Conservation (phyloP, 2,113 vertebrate species). For the Petroica traversi region DNA sequence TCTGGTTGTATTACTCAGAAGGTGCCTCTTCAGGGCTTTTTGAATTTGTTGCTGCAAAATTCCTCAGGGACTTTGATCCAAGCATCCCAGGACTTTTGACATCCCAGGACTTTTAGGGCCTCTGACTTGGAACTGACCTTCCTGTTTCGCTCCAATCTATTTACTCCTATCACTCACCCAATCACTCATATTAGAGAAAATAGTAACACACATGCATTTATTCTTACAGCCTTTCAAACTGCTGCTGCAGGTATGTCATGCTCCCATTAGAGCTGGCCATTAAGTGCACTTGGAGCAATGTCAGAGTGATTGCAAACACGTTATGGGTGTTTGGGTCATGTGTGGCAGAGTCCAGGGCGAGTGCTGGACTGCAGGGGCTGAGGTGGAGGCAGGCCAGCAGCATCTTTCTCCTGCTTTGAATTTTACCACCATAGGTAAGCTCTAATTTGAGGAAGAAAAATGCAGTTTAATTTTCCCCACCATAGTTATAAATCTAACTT, state of each 20-base stretch:
- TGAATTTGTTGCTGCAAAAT: background rate
- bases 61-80: background rate
- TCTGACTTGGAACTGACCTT: background rate
- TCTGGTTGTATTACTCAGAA: background rate
- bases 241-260: background rate
- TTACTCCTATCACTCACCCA: background rate
- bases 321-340: background rate
- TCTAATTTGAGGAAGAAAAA: background rate
- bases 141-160: background rate
- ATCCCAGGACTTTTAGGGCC: background rate
- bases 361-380: background rate
- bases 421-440: background rate
- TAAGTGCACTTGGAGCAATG: background rate
- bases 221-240: background rate
- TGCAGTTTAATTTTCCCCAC: background rate
- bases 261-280: background rate
- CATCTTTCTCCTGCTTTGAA: background rate
- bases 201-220: fast-evolving
- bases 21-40: background rate
- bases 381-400: background rate
- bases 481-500: background rate
- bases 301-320: background rate
- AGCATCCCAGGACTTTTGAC: background rate
- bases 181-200: background rate
- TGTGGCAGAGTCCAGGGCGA: background rate